A percentile compares a stretch with the other conserved stretches of the same genome.
These are phyloP conservation scores for Percopsis omiscomaycus DNA, from an alignment of 2,797 vertebrate genomes.

Conservation along the genomic window DNA sequence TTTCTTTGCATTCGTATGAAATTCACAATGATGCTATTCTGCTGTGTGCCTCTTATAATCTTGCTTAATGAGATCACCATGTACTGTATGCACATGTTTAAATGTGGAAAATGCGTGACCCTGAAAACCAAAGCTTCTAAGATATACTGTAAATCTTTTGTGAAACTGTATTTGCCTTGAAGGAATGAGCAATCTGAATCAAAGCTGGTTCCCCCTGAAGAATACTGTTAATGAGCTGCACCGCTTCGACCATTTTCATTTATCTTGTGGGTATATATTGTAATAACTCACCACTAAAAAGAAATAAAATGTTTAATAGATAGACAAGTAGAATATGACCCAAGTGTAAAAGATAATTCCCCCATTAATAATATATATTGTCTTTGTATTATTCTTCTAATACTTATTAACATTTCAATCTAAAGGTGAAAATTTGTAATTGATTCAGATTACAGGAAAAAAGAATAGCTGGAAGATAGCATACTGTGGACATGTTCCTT, in stretches of 20 bases:
- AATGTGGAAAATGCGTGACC: slow-evolving; percentile 50
- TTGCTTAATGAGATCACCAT: slow-evolving; percentile 48
- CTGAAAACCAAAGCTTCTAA: slow-evolving; percentile 54
- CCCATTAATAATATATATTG: slow-evolving; percentile 14
- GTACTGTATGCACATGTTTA: slow-evolving; percentile 40
- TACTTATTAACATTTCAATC: slow-evolving; percentile 31
- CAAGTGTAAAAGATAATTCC: slow-evolving; percentile 7
- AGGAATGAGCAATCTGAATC: slow-evolving; percentile 72
- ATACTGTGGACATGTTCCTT: slow-evolving; percentile 34
- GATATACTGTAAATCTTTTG: slow-evolving; percentile 56
- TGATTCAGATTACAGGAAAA: slow-evolving; percentile 25
- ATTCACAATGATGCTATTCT: too few relatives aligned
- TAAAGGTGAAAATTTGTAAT: slow-evolving; percentile 30
- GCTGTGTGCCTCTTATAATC: slow-evolving; percentile 33
- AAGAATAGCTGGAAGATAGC: slow-evolving; percentile 24
- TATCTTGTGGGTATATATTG: slow-evolving; percentile 72
- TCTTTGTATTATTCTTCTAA: slow-evolving; percentile 12
- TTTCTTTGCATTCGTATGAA: too few relatives aligned
- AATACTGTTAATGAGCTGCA: slow-evolving; percentile 76
- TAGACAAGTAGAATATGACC: slow-evolving; percentile 44
- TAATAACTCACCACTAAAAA: slow-evolving; percentile 70
- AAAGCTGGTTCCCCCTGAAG: slow-evolving; percentile 73
- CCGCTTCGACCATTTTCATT: slow-evolving; percentile 66
- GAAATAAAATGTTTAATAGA: slow-evolving; percentile 51
- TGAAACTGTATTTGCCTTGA: slow-evolving; percentile 69